Percentiles rank a stretch among this genome's conserved stretches.
phyloP scores from a whole-genome alignment of 2,888 invertebrate species.

The Augochlorella aurata region DNA sequence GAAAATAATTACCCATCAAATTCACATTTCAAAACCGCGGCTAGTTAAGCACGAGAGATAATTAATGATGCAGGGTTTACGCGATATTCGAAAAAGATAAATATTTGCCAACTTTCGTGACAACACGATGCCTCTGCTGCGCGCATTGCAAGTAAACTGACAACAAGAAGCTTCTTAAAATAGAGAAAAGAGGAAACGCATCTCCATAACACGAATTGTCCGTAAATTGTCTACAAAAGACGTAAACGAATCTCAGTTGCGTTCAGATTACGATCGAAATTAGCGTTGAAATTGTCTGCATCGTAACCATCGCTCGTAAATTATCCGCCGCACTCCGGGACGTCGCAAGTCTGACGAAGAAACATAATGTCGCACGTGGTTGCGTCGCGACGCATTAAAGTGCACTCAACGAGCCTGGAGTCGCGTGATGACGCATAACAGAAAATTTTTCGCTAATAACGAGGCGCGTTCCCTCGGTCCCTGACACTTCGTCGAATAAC shows the following conservation, averaged over 20 bases:
- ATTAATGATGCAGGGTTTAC: slow-evolving; percentile 18
- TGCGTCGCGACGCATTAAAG: slow-evolving; percentile 32
- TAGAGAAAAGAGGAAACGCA: background rate
- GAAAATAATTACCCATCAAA: background rate
- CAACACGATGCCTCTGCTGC: slow-evolving; percentile 13
- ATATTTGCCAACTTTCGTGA: slow-evolving; percentile 43
- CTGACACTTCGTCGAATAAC: background rate
- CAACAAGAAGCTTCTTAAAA: background rate
- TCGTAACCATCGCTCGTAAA: background rate
- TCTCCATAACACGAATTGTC: no score
- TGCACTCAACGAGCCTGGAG: slow-evolving; percentile 31
- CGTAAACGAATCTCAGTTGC: background rate
- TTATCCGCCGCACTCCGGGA: background rate
- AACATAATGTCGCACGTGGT: slow-evolving; percentile 24
- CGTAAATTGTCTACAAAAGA: background rate
- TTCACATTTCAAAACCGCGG: background rate
- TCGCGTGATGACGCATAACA: slow-evolving; percentile 24
- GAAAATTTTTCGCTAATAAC: slow-evolving; percentile 16
- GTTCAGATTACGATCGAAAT: background rate
- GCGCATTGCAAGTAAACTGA: background rate
- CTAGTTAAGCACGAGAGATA: slow-evolving; percentile 13
- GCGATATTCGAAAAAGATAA: slow-evolving; percentile 24
- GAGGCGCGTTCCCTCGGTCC: background rate
- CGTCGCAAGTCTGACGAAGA: background rate
- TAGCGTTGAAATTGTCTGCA: background rate